These are phyloP conservation scores for Meda fulgida DNA, from an alignment of 2,797 vertebrate species.

Conservation along the genomic window DNA sequence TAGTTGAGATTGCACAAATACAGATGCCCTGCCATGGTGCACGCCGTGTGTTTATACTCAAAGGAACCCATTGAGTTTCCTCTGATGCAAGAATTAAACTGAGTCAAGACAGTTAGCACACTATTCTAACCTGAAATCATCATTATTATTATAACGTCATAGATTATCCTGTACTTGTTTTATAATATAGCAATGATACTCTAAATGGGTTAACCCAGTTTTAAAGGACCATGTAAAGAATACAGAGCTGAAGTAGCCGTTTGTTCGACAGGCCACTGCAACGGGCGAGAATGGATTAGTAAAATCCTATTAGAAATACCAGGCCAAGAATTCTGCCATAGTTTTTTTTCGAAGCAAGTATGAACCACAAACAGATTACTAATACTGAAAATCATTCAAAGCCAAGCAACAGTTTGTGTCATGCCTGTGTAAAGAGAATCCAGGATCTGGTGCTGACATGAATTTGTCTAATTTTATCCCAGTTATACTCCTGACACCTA, in stretches of 20 bases:
- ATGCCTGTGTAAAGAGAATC: slow-evolving; percentile 22
- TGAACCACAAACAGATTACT: neutral
- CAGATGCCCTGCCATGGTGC: neutral
- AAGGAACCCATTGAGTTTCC: neutral
- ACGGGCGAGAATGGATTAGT: slow-evolving; percentile 6
- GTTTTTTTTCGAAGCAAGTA: neutral
- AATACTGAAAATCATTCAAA: neutral
- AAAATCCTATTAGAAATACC: slow-evolving; percentile 45
- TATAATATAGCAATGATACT: slow-evolving; percentile 25
- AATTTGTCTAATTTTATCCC: slow-evolving; percentile 20
- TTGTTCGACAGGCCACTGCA: slow-evolving; percentile 27
- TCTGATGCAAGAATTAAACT: slow-evolving; percentile 12
- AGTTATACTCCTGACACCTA: neutral
- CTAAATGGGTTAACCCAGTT: slow-evolving; percentile 37
- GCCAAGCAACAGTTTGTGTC: neutral
- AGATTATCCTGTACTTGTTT: slow-evolving; percentile 38
- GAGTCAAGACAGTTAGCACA: slow-evolving; percentile 21
- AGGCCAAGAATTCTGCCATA: slow-evolving; percentile 27
- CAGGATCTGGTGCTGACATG: neutral
- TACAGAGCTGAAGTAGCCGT: slow-evolving; percentile 12
- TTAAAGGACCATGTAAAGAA: slow-evolving; percentile 8
- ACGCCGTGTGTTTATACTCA: neutral
- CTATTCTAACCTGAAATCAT: neutral
- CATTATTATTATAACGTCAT: slow-evolving; percentile 34
- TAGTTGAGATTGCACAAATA: neutral